Evolutionary conservation across 2,797 vertebrate genomes (phyloP).

Genomic region (Setipinna tenuifilis): DNA sequence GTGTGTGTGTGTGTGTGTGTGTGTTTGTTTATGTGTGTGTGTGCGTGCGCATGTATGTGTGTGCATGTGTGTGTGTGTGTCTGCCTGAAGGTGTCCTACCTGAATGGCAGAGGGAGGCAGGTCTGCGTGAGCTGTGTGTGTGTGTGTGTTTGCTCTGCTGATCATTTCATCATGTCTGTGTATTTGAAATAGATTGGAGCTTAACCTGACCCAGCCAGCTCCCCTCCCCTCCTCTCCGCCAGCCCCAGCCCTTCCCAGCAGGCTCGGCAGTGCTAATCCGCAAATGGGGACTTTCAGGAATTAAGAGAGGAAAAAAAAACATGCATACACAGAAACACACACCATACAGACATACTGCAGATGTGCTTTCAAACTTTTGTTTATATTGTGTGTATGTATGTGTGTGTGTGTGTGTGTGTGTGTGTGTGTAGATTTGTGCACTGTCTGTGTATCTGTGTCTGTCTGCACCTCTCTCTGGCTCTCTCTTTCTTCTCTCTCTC

Average conservation of each 20-base stretch:
- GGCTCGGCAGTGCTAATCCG: constrained; percentile 40
- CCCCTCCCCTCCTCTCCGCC: background rate
- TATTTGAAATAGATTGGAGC: constrained; percentile 23
- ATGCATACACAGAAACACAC: background rate
- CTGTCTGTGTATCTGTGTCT: background rate
- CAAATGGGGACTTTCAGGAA: constrained; percentile 31
- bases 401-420: background rate
- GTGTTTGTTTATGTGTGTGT: background rate
- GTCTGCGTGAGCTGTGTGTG: background rate
- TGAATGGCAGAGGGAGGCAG: background rate
- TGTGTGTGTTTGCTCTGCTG: background rate
- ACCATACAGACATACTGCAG: background rate
- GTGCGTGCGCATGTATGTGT: background rate
- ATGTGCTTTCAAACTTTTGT: constrained; percentile 5
- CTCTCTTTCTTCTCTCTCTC: too few relatives aligned
- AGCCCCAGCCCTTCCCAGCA: background rate
- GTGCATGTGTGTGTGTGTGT: background rate
- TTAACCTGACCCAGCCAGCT: constrained; percentile 36
- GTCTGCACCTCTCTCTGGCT: too few relatives aligned
- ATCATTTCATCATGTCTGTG: constrained; percentile 34
- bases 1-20: background rate
- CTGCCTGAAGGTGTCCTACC: background rate
- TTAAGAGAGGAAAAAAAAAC: background rate
- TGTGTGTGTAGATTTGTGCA: background rate
- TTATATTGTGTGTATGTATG: background rate